Evolutionary conservation across 2,797 vertebrate genomes (phyloP).

Genomic region (Mergus octosetaceus): DNA sequence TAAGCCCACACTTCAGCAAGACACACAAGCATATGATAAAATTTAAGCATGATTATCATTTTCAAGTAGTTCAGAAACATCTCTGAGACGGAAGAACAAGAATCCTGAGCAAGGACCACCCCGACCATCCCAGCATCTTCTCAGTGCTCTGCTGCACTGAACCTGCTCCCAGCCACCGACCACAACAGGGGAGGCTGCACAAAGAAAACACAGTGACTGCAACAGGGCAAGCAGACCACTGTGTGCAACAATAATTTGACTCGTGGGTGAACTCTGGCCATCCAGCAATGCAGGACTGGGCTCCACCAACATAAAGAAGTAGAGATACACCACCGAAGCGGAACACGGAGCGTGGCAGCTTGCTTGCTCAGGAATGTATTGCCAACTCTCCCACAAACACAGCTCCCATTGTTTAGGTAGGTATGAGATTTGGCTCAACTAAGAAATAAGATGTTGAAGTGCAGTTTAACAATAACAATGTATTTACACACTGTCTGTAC

Average conservation of each 20-base stretch:
- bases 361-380: not conserved
- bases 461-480: not conserved
- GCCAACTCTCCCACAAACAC: not conserved
- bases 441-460: not conserved
- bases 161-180: not conserved
- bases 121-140: not conserved
- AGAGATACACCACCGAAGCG: not conserved
- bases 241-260: not conserved
- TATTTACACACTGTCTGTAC: not conserved
- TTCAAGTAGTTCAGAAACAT: not conserved
- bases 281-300: accelerated
- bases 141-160: not conserved
- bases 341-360: not conserved
- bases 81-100: not conserved
- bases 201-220: not conserved
- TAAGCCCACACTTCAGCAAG: not conserved
- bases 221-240: too few species aligned
- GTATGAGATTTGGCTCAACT: not conserved
- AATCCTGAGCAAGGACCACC: not conserved
- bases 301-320: accelerated
- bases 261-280: accelerated
- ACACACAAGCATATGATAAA: not conserved
- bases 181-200: not conserved
- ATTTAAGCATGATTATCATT: not conserved
- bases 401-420: not conserved